Evolutionary conservation across 2,797 vertebrate species (phyloP).

Genomic region (Sebastes elongatus): DNA sequence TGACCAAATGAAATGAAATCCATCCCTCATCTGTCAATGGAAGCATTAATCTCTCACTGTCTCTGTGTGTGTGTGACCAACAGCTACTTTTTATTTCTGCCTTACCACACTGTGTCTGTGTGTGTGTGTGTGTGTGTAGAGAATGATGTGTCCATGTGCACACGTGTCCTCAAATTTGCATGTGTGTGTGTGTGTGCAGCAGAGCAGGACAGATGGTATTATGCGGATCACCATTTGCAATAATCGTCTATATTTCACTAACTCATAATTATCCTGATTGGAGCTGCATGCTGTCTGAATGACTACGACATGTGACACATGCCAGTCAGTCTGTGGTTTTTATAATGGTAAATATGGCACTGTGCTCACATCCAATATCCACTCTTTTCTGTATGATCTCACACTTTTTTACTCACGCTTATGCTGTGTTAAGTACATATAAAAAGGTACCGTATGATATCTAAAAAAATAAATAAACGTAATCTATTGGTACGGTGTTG

Average conservation of each 20-base stretch:
- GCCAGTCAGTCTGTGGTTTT: slow-evolving; percentile 26
- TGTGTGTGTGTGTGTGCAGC: slow-evolving; percentile 9
- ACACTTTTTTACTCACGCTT: neutral
- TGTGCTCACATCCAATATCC: neutral
- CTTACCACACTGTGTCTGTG: neutral
- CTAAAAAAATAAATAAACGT: neutral
- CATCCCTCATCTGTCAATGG: slow-evolving; percentile 53
- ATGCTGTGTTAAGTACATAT: neutral
- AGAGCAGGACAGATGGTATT: slow-evolving; percentile 66
- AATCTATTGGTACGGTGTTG: neutral
- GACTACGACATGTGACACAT: slow-evolving; percentile 58
- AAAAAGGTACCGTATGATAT: neutral
- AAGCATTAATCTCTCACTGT: slow-evolving; percentile 39
- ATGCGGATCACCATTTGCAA: slow-evolving; percentile 57
- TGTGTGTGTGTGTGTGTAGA: neutral
- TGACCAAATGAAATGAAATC: slow-evolving; percentile 53
- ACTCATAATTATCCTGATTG: slow-evolving; percentile 74
- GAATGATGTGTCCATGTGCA: too few relatives aligned
- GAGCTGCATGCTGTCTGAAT: slow-evolving; percentile 41
- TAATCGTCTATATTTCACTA: slow-evolving; percentile 67
- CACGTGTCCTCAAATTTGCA: neutral
- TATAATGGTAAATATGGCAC: neutral
- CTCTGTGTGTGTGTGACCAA: slow-evolving; percentile 3
- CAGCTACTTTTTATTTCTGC: neutral
- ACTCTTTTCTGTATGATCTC: neutral